A percentile compares a stretch with the other conserved stretches of the same genome.
Conservation (phyloP, 1,140 invertebrate genomes). For the Sycobia sp. region DNA sequence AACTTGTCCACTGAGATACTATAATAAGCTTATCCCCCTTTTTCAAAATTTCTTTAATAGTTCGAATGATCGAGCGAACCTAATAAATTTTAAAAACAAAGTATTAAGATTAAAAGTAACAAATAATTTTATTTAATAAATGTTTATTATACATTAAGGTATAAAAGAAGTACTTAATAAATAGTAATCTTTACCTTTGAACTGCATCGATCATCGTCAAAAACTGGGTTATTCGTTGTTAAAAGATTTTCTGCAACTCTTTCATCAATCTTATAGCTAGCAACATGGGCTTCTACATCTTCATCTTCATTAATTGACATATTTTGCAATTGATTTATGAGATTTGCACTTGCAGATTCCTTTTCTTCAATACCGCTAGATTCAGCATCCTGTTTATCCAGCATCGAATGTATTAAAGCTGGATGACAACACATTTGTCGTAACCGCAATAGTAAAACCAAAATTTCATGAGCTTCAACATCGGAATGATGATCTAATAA, state of each 20-base stretch:
- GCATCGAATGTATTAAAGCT: conserved; percentile 75
- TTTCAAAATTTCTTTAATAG: conserved; percentile 65
- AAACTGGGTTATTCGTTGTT: conserved; percentile 73
- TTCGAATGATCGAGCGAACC: conserved; percentile 67
- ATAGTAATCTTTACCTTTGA: conserved; percentile 65
- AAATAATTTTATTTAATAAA: too few species aligned
- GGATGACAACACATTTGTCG: conserved; percentile 90
- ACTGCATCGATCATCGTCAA: conserved; percentile 64
- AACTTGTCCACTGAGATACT: conserved; percentile 86
- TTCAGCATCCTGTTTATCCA: conserved; percentile 62
- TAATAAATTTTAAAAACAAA: conserved; percentile 43
- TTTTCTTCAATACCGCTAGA: conserved; percentile 53
- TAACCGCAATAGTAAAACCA: conserved; percentile 81
- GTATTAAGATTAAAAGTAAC: neutral
- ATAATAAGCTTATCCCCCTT: conserved; percentile 76
- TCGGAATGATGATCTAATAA: conserved; percentile 51
- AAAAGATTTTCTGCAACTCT: conserved; percentile 58
- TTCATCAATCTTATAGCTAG: conserved; percentile 46
- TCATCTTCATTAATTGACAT: conserved; percentile 52
- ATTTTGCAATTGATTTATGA: conserved; percentile 65
- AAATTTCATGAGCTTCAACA: conserved; percentile 74
- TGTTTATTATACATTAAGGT: too few species aligned
- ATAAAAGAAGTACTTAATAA: neutral
- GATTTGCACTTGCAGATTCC: conserved; percentile 59
- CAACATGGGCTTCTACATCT: conserved; percentile 52